Percentiles rank a stretch among this genome's conserved stretches.
Conservation (phyloP, 2,888 invertebrate species). For the Diarsia brunnea region DNA sequence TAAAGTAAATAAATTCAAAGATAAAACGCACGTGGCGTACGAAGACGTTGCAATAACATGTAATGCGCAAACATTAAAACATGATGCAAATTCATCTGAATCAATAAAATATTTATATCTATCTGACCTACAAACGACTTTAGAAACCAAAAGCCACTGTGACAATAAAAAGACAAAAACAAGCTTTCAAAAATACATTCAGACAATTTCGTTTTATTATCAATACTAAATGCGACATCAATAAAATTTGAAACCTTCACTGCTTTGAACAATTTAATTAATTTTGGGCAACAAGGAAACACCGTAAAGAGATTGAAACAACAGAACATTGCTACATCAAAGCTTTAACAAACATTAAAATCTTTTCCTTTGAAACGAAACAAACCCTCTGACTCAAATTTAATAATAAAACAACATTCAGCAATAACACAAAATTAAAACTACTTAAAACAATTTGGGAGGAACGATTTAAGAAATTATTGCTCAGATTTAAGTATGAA, state of each 20-base stretch:
- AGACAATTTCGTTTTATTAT: not conserved
- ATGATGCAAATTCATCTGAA: not conserved
- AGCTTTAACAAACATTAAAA: slow-evolving; percentile 35
- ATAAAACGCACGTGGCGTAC: not conserved
- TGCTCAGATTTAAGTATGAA: not conserved
- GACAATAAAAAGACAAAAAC: not conserved
- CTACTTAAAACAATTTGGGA: slow-evolving; percentile 23
- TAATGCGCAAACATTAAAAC: not conserved
- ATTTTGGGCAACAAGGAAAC: slow-evolving; percentile 37
- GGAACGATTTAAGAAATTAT: slow-evolving; percentile 19
- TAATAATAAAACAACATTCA: slow-evolving; percentile 38
- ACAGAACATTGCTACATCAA: slow-evolving; percentile 42
- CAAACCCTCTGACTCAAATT: slow-evolving; percentile 19
- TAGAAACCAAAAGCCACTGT: not conserved
- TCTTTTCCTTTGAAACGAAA: slow-evolving; percentile 40
- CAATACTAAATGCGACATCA: slow-evolving; percentile 16
- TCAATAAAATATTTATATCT: slow-evolving; percentile 19
- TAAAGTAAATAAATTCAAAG: slow-evolving; percentile 15
- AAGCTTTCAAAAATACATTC: not conserved
- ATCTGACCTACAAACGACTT: not conserved
- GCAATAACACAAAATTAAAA: slow-evolving; percentile 32
- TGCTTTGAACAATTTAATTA: slow-evolving; percentile 41
- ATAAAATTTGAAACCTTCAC: slow-evolving; percentile 4
- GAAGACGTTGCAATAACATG: not conserved
- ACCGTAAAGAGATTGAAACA: slow-evolving; percentile 33